Percentiles rank a stretch among this genome's conserved stretches.
phyloP scores from a whole-genome alignment of 2,113 vertebrate genomes.

The Danio rerio region GRCz12tu NC_133191.1:36821001-36821500 shows the following conservation, averaged over 20 bases:
- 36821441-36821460: neutral
- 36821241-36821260: no score
- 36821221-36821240: no score
- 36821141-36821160: neutral
- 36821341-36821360: neutral
- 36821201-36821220: neutral
- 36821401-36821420: slow-evolving; percentile 27
- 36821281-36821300: neutral
- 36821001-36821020: neutral
- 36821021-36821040: neutral
- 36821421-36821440: neutral
- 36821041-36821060: neutral
- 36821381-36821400: neutral
- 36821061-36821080: neutral
- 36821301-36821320: neutral
- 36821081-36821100: no score
- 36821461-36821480: neutral
- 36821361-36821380: slow-evolving; percentile 1
- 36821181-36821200: neutral
- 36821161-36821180: neutral
- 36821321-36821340: neutral
- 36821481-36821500: neutral
- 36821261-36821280: neutral
- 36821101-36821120: no score
- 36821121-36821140: neutral